A percentile compares a stretch with the other conserved stretches of the same genome.
Evolutionary conservation across 2,113 vertebrate species (phyloP).

Genomic region (Microtus montanus): DNA sequence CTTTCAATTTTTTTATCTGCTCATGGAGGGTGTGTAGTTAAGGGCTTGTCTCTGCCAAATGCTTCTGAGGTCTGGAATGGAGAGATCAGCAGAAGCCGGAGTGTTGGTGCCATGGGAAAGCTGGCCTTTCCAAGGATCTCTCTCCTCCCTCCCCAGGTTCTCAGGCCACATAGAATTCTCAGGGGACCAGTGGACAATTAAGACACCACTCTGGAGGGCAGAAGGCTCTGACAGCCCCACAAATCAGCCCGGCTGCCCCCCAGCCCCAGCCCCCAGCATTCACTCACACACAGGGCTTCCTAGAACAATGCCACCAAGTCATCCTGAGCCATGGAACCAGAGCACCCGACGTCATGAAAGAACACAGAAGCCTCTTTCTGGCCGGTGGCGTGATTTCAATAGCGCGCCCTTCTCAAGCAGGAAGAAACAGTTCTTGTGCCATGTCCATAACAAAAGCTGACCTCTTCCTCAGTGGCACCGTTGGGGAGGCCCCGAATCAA

Average conservation of each 20-base stretch:
- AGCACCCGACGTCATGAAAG: not conserved
- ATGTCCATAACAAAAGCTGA: slow-evolving; percentile 52
- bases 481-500: slow-evolving; percentile 54
- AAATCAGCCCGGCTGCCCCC: slow-evolving; percentile 31
- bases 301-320: slow-evolving; percentile 51
- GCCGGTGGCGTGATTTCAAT: not conserved
- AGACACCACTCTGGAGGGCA: slow-evolving; percentile 58
- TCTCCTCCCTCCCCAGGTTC: not conserved
- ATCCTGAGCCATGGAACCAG: slow-evolving; percentile 41
- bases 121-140: not conserved
- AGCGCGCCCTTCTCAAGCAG: slow-evolving; percentile 22
- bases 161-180: slow-evolving; percentile 16
- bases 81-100: not conserved
- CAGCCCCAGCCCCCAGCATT: not conserved
- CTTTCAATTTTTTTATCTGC: slow-evolving; percentile 29
- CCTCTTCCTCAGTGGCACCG: not conserved
- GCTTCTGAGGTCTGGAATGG: slow-evolving; percentile 30
- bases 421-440: not conserved
- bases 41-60: slow-evolving; percentile 34
- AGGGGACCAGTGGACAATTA: slow-evolving; percentile 10
- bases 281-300: not conserved
- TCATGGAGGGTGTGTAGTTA: not conserved
- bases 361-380: slow-evolving; percentile 41
- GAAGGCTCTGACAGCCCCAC: slow-evolving; percentile 60
- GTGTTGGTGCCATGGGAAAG: slow-evolving; percentile 17